Percentiles rank a stretch among this genome's conserved stretches.
Evolutionary conservation across 2,113 vertebrate species (phyloP).

Genomic region (Donacobius atricapilla): DNA sequence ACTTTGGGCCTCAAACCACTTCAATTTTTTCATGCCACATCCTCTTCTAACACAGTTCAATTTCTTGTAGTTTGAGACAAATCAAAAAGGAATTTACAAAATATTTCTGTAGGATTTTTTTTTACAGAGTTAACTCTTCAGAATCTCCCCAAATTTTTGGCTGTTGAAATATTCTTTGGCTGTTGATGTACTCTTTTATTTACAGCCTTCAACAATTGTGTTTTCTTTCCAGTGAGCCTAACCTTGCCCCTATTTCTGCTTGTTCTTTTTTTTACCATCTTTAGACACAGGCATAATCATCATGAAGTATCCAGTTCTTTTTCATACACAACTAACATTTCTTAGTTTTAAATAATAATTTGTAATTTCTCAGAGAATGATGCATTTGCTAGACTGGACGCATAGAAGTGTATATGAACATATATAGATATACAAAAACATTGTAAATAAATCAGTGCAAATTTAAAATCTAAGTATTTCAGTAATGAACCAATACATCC

Average conservation of each 20-base stretch:
- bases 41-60: background rate
- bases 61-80: background rate
- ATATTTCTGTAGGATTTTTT: background rate
- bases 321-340: background rate
- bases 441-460: background rate
- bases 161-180: background rate
- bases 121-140: background rate
- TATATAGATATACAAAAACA: background rate
- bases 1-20: slow-evolving; percentile 10
- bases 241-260: background rate
- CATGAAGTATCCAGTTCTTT: background rate
- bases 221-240: background rate
- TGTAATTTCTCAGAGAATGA: background rate
- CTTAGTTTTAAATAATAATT: background rate
- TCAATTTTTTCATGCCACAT: slow-evolving; percentile 35
- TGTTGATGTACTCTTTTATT: background rate
- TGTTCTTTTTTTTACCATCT: background rate
- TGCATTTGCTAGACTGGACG: background rate
- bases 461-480: background rate
- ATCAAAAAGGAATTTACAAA: background rate
- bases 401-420: background rate
- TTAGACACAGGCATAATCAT: background rate
- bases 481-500: background rate
- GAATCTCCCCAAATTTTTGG: background rate
- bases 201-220: background rate